Evolutionary conservation across 2,113 vertebrate species (phyloP).

Genomic region (Rhipidura dahli): DNA sequence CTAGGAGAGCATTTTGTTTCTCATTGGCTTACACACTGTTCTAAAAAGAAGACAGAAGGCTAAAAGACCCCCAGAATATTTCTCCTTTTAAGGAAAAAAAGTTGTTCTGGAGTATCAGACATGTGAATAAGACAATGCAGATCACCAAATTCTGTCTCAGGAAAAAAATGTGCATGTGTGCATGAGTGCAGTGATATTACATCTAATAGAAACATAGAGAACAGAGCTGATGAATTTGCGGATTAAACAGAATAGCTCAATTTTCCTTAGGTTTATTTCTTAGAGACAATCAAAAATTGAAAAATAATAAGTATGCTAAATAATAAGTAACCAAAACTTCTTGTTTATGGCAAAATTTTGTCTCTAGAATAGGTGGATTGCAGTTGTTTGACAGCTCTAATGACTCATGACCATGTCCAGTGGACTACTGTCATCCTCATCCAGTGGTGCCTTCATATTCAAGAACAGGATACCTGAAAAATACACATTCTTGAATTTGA

Average conservation of each 20-base stretch:
- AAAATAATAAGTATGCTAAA: neutral
- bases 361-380: neutral
- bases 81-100: neutral
- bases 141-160: neutral
- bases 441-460: neutral
- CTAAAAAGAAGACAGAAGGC: slow-evolving; percentile 5
- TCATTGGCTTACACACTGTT: neutral
- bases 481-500: neutral
- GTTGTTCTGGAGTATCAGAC: neutral
- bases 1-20: neutral
- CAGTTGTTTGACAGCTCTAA: neutral
- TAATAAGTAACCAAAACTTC: neutral
- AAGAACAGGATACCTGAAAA: neutral
- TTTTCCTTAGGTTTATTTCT: neutral
- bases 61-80: neutral
- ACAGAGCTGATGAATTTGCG: neutral
- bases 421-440: neutral
- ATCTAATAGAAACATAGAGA: neutral
- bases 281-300: neutral
- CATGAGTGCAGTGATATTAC: neutral
- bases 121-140: neutral
- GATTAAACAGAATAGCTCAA: neutral
- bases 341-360: neutral
- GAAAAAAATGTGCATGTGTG: neutral
- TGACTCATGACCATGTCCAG: neutral